These are phyloP conservation scores for Chlorops oryzae DNA, from an alignment of 1,140 invertebrate species.

Conservation along the genomic window DNA sequence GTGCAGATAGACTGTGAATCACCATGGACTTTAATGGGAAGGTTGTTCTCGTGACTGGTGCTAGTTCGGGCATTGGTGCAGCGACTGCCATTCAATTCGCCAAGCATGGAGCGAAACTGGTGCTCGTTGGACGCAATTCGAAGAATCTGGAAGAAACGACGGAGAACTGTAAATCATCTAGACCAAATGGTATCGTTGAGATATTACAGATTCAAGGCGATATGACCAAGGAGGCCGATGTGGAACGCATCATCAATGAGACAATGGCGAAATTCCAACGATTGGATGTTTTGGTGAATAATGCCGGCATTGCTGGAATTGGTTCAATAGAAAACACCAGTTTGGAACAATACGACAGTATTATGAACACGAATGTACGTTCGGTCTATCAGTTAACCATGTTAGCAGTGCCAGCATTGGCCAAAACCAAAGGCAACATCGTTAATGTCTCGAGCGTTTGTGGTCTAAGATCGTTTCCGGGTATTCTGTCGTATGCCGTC, in stretches of 20 bases:
- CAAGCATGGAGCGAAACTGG: constrained; percentile 59
- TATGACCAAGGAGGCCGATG: constrained; percentile 58
- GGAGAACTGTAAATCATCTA: constrained; percentile 50
- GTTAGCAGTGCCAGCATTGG: constrained; percentile 67
- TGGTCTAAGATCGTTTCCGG: constrained; percentile 61
- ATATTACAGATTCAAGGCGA: constrained; percentile 53
- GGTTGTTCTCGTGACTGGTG: constrained; percentile 68
- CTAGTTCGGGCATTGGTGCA: constrained; percentile 80
- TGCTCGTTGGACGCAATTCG: constrained; percentile 66
- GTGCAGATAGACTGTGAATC: too few species aligned
- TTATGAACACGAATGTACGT: constrained; percentile 70
- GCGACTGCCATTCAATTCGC: constrained; percentile 73
- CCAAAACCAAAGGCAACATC: constrained; percentile 66
- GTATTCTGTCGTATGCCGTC: constrained; percentile 64
- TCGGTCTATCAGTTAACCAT: constrained; percentile 69
- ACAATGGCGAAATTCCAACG: constrained; percentile 58
- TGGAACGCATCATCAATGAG: constrained; percentile 55
- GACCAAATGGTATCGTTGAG: constrained; percentile 32
- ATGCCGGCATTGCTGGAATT: constrained; percentile 66
- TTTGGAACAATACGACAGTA: constrained; percentile 64
- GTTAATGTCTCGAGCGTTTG: constrained; percentile 76
- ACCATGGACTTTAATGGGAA: constrained; percentile 60
- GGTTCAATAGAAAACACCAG: constrained; percentile 69
- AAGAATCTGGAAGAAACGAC: constrained; percentile 57
- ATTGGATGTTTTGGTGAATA: constrained; percentile 68